Base-by-base conservation (phyloP, 2,797 vertebrate genomes). In the Pseudomugil tenellus region DNA sequence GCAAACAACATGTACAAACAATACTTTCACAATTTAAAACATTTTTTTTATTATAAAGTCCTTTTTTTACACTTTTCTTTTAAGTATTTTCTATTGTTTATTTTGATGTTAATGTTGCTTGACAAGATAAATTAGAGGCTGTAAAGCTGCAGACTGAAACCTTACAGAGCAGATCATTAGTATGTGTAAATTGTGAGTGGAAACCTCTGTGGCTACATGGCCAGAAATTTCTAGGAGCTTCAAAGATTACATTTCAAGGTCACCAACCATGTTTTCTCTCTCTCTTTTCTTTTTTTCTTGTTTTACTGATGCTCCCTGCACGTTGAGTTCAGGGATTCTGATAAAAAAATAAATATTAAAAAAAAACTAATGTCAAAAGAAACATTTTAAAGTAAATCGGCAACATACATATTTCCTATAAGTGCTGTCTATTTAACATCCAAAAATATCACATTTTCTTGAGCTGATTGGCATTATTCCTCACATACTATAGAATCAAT, bases 1-100 rank as follows among this genome's bases (percentile, higher is more conserved):
- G 35, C 72, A 85, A 84, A 83, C 49, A 53, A 72, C 74, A 80
- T 64, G 28, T 72, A 77, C 62, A 83, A 2, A 70, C n/a, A 75
- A 43, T 66, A 64, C 16, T 0, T 21, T 53, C 55, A 58, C 29
- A 21, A 49, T 69, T 25, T 51, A 19, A 54, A 52, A 62, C n/a
- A n/a, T 43, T 61, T 12, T 57, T 61, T 12, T 57, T 16, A n/a
- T 63, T 12, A 25, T 6, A 28, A 52, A 26, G 49, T 28, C 23
- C 4, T 72, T 21, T 46, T 35, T 19, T 61, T 16, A 11, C 58
- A 31, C 5, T 31, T 10, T 43, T 43, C 6, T 43, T n/a, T n/a
- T 3, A 54, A 19, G 16, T 54, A 9, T 6, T 31, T 19, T 53
- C 7, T 16, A 16, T 16, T 23, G 11, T 13, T 29, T 54, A 8